phyloP scores from a whole-genome alignment of 2,888 invertebrate species.

The Eristalis pertinax region DNA sequence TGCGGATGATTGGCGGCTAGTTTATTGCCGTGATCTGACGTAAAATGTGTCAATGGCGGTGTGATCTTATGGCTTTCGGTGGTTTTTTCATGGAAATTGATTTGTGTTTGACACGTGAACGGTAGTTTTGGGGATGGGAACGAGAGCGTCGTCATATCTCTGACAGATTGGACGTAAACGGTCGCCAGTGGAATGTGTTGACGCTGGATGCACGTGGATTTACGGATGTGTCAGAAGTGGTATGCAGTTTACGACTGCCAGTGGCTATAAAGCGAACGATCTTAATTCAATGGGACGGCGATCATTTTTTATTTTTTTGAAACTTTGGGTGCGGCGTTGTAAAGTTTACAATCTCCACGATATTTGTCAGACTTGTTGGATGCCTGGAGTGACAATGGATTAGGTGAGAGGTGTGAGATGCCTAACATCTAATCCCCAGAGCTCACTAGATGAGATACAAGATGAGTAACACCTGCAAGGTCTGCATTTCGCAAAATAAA shows the following conservation, averaged over 20 bases:
- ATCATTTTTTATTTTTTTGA: neutral
- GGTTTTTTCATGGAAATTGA: neutral
- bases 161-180: neutral
- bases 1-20: constrained; percentile 7
- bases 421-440: too few relatives aligned
- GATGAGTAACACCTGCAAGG: too few relatives aligned
- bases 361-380: neutral
- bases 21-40: constrained; percentile 11
- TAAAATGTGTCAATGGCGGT: neutral
- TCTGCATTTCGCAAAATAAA: too few relatives aligned
- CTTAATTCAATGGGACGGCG: neutral
- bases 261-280: neutral
- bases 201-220: neutral
- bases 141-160: neutral
- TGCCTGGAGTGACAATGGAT: neutral
- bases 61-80: neutral
- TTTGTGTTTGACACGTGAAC: neutral
- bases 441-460: too few relatives aligned
- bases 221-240: neutral
- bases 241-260: neutral
- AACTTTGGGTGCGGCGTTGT: neutral
- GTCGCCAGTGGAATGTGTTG: neutral
- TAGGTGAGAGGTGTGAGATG: neutral
- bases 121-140: neutral
- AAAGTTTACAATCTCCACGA: neutral